These are phyloP conservation scores for Calyptommatus sinebrachiatus DNA, from an alignment of 2,113 vertebrate genomes.

Conservation along the genomic window DNA sequence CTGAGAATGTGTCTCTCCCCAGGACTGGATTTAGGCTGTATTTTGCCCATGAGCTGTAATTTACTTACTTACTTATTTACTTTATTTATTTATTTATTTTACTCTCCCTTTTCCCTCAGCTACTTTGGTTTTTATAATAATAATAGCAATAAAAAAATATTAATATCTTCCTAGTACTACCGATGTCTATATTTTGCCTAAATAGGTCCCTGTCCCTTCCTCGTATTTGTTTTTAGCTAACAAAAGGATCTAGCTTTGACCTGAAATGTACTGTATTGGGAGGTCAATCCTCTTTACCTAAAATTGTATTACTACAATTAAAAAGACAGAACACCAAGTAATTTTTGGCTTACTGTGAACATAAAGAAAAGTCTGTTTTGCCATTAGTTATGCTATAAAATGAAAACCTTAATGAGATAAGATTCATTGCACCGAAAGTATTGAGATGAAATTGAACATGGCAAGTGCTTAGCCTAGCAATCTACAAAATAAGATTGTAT, in stretches of 20 bases:
- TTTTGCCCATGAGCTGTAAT: too few species aligned
- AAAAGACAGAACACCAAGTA: slow-evolving; percentile 47
- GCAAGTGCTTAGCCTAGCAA: slow-evolving; percentile 30
- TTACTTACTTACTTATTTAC: too few species aligned
- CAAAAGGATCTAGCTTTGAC: slow-evolving; percentile 28
- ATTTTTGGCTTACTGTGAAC: slow-evolving; percentile 35
- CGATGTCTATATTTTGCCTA: too few species aligned
- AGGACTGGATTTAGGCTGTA: too few species aligned
- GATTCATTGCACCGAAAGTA: slow-evolving; percentile 60
- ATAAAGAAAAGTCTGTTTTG: slow-evolving; percentile 43
- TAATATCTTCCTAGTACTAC: too few species aligned
- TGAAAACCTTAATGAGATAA: slow-evolving; percentile 64
- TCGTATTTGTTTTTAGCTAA: background rate
- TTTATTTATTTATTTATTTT: too few species aligned
- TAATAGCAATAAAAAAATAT: too few species aligned
- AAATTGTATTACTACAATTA: slow-evolving; percentile 45
- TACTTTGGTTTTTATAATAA: too few species aligned
- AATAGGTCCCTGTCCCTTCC: background rate
- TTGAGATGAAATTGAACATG: slow-evolving; percentile 45
- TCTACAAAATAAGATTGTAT: slow-evolving; percentile 29
- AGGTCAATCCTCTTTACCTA: slow-evolving; percentile 47
- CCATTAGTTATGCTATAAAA: slow-evolving; percentile 56
- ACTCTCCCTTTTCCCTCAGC: too few species aligned
- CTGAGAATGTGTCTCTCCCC: background rate
- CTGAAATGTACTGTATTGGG: background rate